Evolutionary conservation across 2,797 vertebrate species (phyloP), one percentile per base, ranked within the genome.

Genomic region (Sternotherus odoratus): DNA sequence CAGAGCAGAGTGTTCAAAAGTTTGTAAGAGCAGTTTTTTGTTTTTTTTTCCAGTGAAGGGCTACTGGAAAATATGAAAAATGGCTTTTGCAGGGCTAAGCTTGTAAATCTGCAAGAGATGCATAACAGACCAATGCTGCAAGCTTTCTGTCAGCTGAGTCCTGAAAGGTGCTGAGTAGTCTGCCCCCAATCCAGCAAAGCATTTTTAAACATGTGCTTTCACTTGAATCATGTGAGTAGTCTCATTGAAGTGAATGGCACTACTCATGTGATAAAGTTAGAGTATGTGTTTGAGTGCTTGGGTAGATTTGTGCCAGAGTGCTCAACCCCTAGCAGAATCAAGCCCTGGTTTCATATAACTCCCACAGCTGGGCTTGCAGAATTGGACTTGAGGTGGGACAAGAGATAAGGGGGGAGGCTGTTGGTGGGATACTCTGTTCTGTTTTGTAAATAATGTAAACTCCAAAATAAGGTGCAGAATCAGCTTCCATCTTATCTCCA

Each of bases 11-110:
- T 86, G 92, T 81, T 95, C 54, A 92, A 80, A 72, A 80, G 12
- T 49, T 13, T 91, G 78, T 79, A 95, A 56, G 89, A 57, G 60
- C 90, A 6, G n/a, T 75, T 91, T 49, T 54, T 82, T 56, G 13
- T 81, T 84, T 82, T 56, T 16, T 81, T 84, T 46, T 9, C 10
- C 23, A 79, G 79, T 57, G 74, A 90, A 86, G 39, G 48, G 46
- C 72, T 75, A 28, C 88, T 83, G 66, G 86, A 85, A 92, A 91
- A 93, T 89, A 89, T 2, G 88, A 97, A 89, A 91, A 96, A 74
- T 84, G 72, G 28, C 28, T 75, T 79, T 88, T 92, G 84, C n/a
- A 85, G 90, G 86, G 28, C 53, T 56, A 69, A 80, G 16, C 72
- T 82, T 84, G 15, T 57, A 86, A 80, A 13, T 77, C 83, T 81